Percentiles rank a stretch among this genome's conserved stretches.
phyloP scores from a whole-genome alignment of 2,113 vertebrate genomes.

The Zosterops hypoxanthus region DNA sequence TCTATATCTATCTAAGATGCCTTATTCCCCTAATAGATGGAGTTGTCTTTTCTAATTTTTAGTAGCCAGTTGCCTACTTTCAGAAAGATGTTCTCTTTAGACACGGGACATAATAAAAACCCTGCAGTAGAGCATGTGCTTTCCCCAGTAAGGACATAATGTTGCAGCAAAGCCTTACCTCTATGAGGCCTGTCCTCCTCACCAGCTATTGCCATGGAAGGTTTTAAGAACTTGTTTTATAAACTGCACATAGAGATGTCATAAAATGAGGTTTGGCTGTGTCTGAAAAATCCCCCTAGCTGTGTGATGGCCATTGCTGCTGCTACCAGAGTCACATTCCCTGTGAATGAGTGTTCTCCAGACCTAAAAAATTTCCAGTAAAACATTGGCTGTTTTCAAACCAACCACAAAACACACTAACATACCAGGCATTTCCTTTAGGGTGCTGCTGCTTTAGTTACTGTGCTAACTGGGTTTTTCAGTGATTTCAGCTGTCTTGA shows the following conservation, averaged over 20 bases:
- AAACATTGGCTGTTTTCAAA: slow-evolving; percentile 7
- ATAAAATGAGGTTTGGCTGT: slow-evolving; percentile 14
- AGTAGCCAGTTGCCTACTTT: not conserved
- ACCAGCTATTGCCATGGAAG: not conserved
- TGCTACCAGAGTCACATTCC: slow-evolving; percentile 32
- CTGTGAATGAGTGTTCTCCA: slow-evolving; percentile 10
- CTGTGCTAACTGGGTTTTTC: not conserved
- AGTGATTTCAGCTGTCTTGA: not conserved
- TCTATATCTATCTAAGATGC: not conserved
- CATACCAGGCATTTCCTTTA: slow-evolving; percentile 41
- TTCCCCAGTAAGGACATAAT: not conserved
- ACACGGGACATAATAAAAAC: not conserved
- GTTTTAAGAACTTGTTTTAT: not conserved
- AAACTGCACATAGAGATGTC: not conserved
- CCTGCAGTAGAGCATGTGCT: not conserved
- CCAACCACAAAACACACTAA: slow-evolving; percentile 32
- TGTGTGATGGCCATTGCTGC: not conserved
- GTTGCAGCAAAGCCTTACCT: not conserved
- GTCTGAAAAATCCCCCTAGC: not conserved
- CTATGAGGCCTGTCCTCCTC: not conserved
- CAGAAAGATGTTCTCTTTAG: not conserved
- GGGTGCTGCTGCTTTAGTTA: not conserved
- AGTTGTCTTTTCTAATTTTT: not conserved
- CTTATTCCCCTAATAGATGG: not conserved
- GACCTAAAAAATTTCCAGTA: slow-evolving; percentile 53